phyloP scores from a whole-genome alignment of 1,140 invertebrate species.

The Aricia agestis region DNA sequence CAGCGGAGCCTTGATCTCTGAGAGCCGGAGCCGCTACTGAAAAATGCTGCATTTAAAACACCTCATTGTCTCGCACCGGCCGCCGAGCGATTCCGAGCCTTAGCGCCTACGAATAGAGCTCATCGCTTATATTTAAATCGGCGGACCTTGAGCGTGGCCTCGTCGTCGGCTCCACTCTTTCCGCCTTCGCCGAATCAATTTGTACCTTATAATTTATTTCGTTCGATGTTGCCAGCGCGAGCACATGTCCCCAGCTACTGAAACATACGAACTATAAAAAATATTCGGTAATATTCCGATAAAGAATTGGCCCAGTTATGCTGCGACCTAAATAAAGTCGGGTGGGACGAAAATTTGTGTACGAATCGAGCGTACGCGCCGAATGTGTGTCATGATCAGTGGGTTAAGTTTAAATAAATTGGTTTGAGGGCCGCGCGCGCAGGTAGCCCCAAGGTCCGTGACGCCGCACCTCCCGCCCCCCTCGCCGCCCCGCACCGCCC shows the following conservation, averaged over 20 bases:
- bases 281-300: not conserved
- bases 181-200: slow-evolving; percentile 73
- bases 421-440: slow-evolving; percentile 56
- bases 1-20: slow-evolving; percentile 65
- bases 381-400: slow-evolving; percentile 73
- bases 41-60: slow-evolving; percentile 71
- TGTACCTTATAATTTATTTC: slow-evolving; percentile 67
- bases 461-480: slow-evolving; percentile 8
- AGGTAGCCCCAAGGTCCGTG: slow-evolving; percentile 52
- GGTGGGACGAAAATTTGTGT: slow-evolving; percentile 49
- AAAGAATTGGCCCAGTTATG: slow-evolving; percentile 5
- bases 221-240: slow-evolving; percentile 24
- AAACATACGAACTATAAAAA: too few species aligned
- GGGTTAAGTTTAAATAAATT: slow-evolving; percentile 74
- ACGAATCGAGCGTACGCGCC: slow-evolving; percentile 44
- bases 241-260: too few species aligned
- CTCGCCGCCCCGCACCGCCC: too few species aligned
- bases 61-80: slow-evolving; percentile 62
- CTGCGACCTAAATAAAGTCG: not conserved
- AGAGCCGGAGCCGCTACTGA: slow-evolving; percentile 65
- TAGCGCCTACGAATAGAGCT: slow-evolving; percentile 44
- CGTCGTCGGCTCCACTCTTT: slow-evolving; percentile 73
- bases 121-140: slow-evolving; percentile 38
- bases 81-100: slow-evolving; percentile 36
- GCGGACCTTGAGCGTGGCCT: slow-evolving; percentile 68